Conservation (phyloP, 2,888 invertebrate species). For the Cheilosia impressa region DNA sequence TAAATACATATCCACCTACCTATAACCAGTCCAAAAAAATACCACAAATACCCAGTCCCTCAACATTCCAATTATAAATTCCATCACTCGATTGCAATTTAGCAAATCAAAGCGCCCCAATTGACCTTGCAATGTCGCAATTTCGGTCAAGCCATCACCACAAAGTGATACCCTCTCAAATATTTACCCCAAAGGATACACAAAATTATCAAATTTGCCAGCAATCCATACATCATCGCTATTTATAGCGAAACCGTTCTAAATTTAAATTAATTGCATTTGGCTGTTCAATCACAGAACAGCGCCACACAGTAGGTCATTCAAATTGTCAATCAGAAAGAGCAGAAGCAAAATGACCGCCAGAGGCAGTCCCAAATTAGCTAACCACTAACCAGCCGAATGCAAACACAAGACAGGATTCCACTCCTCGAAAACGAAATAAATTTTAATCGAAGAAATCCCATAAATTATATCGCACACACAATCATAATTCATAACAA, state of each 20-base stretch:
- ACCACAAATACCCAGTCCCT: background rate
- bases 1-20: no score
- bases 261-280: slow-evolving; percentile 71
- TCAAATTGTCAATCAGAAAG: slow-evolving; percentile 70
- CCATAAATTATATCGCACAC: slow-evolving; percentile 39
- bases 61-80: background rate
- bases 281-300: slow-evolving; percentile 36
- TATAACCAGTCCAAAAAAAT: no score
- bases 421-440: slow-evolving; percentile 44
- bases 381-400: no score
- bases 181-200: slow-evolving; percentile 48
- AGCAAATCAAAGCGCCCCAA: slow-evolving; percentile 29
- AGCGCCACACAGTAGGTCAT: slow-evolving; percentile 59
- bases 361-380: background rate
- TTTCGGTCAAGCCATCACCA: slow-evolving; percentile 10
- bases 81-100: background rate
- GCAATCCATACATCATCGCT: slow-evolving; percentile 66
- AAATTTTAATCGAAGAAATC: slow-evolving; percentile 53
- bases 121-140: slow-evolving; percentile 45
- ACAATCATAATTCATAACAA: slow-evolving; percentile 21
- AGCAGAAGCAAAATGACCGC: background rate
- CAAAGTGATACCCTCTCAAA: background rate
- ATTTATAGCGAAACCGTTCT: slow-evolving; percentile 59
- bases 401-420: slow-evolving; percentile 20
- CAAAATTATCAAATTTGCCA: slow-evolving; percentile 40